Percentiles rank a stretch among this genome's conserved stretches.
Evolutionary conservation across 1,140 invertebrate genomes (phyloP).

Genomic region (Drosophila kanapiae): DNA sequence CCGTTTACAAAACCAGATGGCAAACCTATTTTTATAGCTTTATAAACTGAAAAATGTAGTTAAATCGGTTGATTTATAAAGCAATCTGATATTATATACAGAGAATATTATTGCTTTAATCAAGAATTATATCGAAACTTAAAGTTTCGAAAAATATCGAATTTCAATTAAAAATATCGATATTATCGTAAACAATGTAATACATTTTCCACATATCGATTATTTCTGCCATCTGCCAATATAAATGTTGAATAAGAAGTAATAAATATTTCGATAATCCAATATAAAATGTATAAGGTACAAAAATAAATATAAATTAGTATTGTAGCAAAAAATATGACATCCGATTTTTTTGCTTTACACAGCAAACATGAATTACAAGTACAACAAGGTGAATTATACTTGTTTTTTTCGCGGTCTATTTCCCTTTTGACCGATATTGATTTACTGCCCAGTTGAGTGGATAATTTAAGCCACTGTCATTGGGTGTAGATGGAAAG

Average conservation of each 20-base stretch:
- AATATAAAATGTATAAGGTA: no score
- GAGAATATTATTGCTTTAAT: no score
- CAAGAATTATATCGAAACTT: no score
- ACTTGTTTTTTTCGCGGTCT: slow-evolving; percentile 1
- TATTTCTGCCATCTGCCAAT: no score
- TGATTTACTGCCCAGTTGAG: slow-evolving; percentile 29
- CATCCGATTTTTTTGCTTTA: not conserved
- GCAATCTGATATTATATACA: not conserved
- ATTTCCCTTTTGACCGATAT: slow-evolving; percentile 7
- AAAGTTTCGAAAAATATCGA: no score
- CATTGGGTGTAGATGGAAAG: slow-evolving; percentile 4
- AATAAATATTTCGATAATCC: no score
- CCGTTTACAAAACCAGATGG: not conserved
- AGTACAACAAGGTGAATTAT: not conserved
- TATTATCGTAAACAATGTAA: no score
- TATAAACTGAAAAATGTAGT: not conserved
- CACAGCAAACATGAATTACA: not conserved
- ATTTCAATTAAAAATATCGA: no score
- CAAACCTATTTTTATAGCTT: not conserved
- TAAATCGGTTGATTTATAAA: not conserved
- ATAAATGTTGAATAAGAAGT: not conserved
- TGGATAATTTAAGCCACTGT: slow-evolving; percentile 13
- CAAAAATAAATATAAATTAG: not conserved
- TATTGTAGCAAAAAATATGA: not conserved
- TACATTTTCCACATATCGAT: no score